Conservation (phyloP, 2,113 vertebrate species). For the Shinisaurus crocodilurus region DNA sequence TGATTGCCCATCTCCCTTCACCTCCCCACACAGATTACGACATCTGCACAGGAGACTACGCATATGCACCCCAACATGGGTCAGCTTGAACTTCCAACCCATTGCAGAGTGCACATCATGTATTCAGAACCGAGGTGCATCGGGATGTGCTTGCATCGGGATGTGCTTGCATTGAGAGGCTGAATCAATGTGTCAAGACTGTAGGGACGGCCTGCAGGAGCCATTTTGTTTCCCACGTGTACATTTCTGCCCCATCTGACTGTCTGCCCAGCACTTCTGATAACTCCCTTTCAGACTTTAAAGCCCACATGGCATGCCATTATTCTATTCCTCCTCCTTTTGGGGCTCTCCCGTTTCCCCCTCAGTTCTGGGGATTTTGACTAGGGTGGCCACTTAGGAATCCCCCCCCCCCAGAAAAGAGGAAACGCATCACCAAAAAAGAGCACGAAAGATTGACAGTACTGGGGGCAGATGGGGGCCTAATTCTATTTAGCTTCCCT, state of each 20-base stretch:
- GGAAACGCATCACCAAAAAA: no score
- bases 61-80: background rate
- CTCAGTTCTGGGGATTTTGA: background rate
- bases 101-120: background rate
- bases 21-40: background rate
- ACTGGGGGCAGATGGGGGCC: no score
- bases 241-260: background rate
- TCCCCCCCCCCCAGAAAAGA: no score
- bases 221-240: background rate
- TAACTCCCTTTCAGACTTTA: background rate
- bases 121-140: no score
- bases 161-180: no score
- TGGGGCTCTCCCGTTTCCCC: background rate
- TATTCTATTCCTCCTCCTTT: background rate
- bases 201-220: background rate
- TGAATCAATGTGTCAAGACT: no score
- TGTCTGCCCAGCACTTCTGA: background rate
- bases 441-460: no score
- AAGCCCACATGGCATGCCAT: no score
- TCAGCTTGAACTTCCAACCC: background rate
- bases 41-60: background rate
- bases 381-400: no score
- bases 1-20: background rate
- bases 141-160: no score
- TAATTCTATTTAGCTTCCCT: no score